Conservation (phyloP, 1,140 invertebrate genomes). For the Lethocerus indicus region DNA sequence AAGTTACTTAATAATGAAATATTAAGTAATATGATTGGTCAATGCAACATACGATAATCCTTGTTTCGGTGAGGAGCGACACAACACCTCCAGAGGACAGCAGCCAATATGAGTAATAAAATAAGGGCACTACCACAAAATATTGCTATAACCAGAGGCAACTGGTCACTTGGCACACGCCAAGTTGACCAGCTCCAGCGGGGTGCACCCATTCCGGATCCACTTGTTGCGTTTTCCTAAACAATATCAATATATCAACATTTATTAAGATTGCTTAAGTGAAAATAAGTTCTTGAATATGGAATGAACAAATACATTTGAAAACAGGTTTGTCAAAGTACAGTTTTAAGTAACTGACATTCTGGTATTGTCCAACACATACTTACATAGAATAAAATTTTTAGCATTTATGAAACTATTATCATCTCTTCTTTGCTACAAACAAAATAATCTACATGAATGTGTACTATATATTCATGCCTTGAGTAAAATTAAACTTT, state of each 20-base stretch:
- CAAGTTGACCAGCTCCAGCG: slow-evolving; percentile 18
- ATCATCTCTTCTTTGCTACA: no score
- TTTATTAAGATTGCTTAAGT: background rate
- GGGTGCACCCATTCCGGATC: background rate
- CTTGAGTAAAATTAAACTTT: no score
- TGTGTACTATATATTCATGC: no score
- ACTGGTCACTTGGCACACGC: slow-evolving; percentile 27
- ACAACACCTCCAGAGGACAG: slow-evolving; percentile 32
- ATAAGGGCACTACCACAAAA: slow-evolving; percentile 31
- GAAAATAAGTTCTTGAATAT: background rate
- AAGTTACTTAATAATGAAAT: no score
- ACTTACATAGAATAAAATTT: no score
- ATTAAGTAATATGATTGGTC: background rate
- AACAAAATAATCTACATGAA: no score
- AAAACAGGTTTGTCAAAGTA: background rate
- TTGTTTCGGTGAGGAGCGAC: slow-evolving; percentile 29
- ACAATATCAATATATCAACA: no score
- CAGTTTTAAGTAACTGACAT: background rate
- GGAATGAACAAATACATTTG: background rate
- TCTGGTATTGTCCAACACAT: no score
- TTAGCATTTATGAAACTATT: no score
- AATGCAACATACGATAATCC: slow-evolving; percentile 26
- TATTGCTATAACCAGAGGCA: slow-evolving; percentile 31
- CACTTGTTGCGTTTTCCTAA: slow-evolving; percentile 6
- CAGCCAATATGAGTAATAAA: slow-evolving; percentile 26